A percentile compares a stretch with the other conserved stretches of the same genome.
These are phyloP conservation scores for Theristicus caerulescens DNA, from an alignment of 2,113 vertebrate species.

Conservation along the genomic window DNA sequence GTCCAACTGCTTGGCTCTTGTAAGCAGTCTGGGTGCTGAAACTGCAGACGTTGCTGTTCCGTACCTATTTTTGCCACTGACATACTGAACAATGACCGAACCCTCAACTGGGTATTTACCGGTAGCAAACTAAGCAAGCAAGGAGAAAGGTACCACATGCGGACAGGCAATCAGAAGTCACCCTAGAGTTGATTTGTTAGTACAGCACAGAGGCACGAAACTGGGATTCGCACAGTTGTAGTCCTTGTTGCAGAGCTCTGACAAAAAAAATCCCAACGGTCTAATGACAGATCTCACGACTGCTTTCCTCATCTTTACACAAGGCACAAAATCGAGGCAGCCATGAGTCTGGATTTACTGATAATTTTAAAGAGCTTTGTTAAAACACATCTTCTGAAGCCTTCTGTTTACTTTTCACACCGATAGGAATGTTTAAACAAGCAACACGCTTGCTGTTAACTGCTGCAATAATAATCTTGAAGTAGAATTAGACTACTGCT, in stretches of 20 bases:
- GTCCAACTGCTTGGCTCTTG: background rate
- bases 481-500: background rate
- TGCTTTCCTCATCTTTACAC: background rate
- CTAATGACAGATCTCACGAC: background rate
- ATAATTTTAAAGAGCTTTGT: background rate
- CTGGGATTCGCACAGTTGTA: conserved; percentile 15
- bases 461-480: background rate
- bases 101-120: background rate
- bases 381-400: background rate
- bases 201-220: background rate
- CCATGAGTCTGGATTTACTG: background rate
- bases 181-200: background rate
- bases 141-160: background rate
- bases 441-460: background rate
- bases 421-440: background rate
- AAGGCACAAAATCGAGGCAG: background rate
- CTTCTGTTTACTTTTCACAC: background rate
- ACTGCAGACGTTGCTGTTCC: background rate
- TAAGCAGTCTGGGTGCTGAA: background rate
- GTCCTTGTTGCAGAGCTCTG: conserved; percentile 53
- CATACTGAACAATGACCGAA: background rate
- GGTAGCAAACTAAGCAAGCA: background rate
- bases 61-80: background rate
- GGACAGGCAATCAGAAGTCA: background rate
- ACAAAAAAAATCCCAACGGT: background rate